Evolutionary conservation across 2,113 vertebrate genomes (phyloP).

Genomic region (Vidua macroura): DNA sequence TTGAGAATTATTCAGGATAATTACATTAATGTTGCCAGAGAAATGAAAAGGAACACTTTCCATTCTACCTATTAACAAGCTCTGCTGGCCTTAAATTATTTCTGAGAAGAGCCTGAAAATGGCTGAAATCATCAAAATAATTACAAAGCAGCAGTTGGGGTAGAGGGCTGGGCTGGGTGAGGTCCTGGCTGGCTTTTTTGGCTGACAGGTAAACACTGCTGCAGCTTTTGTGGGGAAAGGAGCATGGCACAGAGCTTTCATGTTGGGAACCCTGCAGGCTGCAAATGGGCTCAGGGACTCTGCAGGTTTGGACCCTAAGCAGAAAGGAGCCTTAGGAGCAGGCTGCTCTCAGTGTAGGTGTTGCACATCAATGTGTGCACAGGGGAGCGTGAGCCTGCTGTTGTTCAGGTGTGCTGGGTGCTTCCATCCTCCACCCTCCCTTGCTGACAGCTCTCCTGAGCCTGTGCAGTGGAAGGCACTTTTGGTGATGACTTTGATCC

Average conservation of each 20-base stretch:
- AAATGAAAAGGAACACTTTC: conserved; percentile 70
- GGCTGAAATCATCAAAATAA: conserved; percentile 48
- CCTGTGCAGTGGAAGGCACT: background rate
- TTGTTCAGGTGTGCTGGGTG: background rate
- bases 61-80: conserved; percentile 66
- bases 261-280: background rate
- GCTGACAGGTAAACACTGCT: background rate
- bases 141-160: background rate
- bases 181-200: background rate
- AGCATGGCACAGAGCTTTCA: background rate
- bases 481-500: background rate
- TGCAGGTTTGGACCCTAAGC: background rate
- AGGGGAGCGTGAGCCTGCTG: background rate
- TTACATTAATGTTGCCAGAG: conserved; percentile 53
- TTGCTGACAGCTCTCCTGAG: background rate
- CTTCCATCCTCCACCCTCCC: background rate
- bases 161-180: background rate
- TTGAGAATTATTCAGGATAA: conserved; percentile 57
- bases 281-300: background rate
- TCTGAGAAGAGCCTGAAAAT: conserved; percentile 40
- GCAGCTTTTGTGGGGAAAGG: background rate
- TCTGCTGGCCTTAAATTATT: conserved; percentile 60
- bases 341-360: background rate
- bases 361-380: background rate
- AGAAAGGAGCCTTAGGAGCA: background rate